These are phyloP conservation scores for Reticulitermes lucifugus DNA, from an alignment of 2,888 invertebrate genomes.

Conservation along the genomic window DNA sequence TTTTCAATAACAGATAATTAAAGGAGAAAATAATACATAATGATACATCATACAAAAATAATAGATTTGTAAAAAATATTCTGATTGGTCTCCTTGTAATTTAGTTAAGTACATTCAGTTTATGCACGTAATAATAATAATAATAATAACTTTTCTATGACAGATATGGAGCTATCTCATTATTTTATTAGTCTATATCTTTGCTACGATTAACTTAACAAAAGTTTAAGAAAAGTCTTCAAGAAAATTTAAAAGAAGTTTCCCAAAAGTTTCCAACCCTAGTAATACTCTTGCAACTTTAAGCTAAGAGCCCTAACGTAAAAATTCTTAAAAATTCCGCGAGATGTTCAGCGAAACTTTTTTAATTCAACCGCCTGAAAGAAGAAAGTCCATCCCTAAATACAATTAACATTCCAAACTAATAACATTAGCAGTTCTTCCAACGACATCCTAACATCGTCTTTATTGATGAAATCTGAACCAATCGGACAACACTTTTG, in stretches of 20 bases:
- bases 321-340: background rate
- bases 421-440: background rate
- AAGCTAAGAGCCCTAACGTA: background rate
- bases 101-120: too few relatives aligned
- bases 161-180: background rate
- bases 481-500: too few relatives aligned
- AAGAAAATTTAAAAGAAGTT: background rate
- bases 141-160: background rate
- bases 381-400: background rate
- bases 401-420: conserved; percentile 27
- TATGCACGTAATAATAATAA: too few relatives aligned
- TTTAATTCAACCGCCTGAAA: conserved; percentile 12
- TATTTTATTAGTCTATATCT: background rate
- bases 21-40: too few relatives aligned
- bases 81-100: too few relatives aligned
- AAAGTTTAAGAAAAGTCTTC: background rate
- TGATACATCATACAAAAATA: too few relatives aligned
- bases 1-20: too few relatives aligned
- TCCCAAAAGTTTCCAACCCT: background rate
- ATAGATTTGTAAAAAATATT: too few relatives aligned
- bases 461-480: too few relatives aligned
- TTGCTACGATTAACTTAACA: background rate
- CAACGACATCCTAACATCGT: background rate
- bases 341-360: conserved; percentile 12
- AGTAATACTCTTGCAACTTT: background rate